A percentile compares a stretch with the other conserved stretches of the same genome.
Evolutionary conservation across 2,113 vertebrate species (phyloP).

Genomic region (Gymnorhina tibicen): DNA sequence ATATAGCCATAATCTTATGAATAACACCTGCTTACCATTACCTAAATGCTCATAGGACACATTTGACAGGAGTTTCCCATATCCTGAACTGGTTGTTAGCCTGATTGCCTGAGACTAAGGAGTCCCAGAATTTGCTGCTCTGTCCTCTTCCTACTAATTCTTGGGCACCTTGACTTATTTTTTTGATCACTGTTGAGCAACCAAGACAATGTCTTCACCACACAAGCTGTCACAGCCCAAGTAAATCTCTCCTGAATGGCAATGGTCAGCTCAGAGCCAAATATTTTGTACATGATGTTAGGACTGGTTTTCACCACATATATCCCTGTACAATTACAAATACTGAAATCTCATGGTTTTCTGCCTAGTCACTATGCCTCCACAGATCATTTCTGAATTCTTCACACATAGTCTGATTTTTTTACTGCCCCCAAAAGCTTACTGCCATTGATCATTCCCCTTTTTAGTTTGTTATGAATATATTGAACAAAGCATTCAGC

Average conservation of each 20-base stretch:
- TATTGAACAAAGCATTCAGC: background rate
- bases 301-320: accelerated
- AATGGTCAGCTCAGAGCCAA: background rate
- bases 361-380: background rate
- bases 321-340: background rate
- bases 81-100: accelerated
- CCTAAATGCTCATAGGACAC: background rate
- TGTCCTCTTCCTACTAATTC: background rate
- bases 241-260: background rate
- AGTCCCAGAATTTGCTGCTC: background rate
- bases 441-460: background rate
- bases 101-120: background rate
- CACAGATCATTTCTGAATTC: background rate
- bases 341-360: background rate
- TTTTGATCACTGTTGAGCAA: background rate
- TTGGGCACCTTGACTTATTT: background rate
- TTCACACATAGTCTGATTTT: background rate
- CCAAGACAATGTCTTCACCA: background rate
- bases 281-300: background rate
- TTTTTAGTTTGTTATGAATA: background rate
- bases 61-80: background rate
- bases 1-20: accelerated
- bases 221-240: background rate
- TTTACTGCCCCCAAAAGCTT: background rate
- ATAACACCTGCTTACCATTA: background rate